Conservation (phyloP, 1,140 invertebrate species). For the Andrena cerasifolii region DNA sequence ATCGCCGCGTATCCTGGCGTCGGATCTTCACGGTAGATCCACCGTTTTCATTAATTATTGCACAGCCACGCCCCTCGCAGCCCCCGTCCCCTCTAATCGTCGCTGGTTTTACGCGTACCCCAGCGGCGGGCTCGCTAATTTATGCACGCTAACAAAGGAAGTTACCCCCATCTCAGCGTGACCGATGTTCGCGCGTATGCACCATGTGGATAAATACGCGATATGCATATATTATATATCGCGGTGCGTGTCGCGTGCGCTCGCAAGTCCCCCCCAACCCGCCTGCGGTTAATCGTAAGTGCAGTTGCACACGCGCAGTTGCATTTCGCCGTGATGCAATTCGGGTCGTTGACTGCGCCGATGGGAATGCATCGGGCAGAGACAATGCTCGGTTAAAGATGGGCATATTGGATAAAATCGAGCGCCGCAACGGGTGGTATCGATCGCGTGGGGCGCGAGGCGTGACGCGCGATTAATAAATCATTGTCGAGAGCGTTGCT, state of each 20-base stretch:
- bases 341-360: constrained; percentile 64
- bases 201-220: constrained; percentile 49
- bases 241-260: too few relatives aligned
- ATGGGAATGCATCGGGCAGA: constrained; percentile 29
- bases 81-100: constrained; percentile 17
- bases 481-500: too few relatives aligned
- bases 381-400: not conserved
- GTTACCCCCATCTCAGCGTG: constrained; percentile 46
- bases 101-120: constrained; percentile 5
- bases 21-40: constrained; percentile 20
- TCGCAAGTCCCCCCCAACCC: too few relatives aligned
- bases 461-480: not conserved
- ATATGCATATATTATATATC: constrained; percentile 48
- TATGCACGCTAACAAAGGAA: constrained; percentile 44
- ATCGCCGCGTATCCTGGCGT: not conserved
- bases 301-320: constrained; percentile 42
- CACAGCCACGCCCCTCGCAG: not conserved
- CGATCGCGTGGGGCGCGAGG: not conserved
- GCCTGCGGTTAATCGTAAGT: constrained; percentile 25
- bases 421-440: too few relatives aligned
- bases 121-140: constrained; percentile 6
- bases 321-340: constrained; percentile 56
- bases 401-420: not conserved
- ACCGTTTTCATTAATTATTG: constrained; percentile 38
- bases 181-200: constrained; percentile 48